Conservation (phyloP, 1,140 invertebrate species). For the Trichonephila clavipes region DNA sequence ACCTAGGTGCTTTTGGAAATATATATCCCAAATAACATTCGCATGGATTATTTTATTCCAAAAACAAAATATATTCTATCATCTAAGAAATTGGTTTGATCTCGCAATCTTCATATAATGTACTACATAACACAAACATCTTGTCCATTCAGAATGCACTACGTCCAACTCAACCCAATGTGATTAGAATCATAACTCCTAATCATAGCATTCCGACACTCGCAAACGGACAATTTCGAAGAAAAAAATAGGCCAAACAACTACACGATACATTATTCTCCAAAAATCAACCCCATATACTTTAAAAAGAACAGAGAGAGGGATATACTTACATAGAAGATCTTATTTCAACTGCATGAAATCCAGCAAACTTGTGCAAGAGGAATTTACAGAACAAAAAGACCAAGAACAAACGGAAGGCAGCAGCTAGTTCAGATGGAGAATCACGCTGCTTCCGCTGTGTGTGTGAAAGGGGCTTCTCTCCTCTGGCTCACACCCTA, state of each 20-base stretch:
- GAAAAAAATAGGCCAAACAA: background rate
- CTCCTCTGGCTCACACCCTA: conserved; percentile 44
- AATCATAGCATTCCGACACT: background rate
- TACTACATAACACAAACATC: no score
- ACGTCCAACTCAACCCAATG: no score
- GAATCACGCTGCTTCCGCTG: conserved; percentile 40
- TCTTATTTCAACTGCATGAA: conserved; percentile 5
- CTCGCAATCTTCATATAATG: no score
- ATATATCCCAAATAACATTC: no score
- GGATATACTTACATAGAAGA: background rate
- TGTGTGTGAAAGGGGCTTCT: background rate
- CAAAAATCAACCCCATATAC: background rate
- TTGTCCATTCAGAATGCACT: no score
- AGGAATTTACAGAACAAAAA: background rate
- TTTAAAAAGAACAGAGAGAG: background rate
- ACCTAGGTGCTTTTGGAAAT: no score
- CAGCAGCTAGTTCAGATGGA: background rate
- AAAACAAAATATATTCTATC: no score
- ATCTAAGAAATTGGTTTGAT: no score
- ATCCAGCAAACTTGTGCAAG: background rate
- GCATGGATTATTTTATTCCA: no score
- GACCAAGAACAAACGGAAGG: background rate
- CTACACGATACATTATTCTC: background rate
- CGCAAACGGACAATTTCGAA: background rate
- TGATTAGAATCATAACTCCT: no score